Evolutionary conservation across 64 coral and sea anemone genomes (phyloP).

Genomic region (Pocillopora verrucosa): DNA sequence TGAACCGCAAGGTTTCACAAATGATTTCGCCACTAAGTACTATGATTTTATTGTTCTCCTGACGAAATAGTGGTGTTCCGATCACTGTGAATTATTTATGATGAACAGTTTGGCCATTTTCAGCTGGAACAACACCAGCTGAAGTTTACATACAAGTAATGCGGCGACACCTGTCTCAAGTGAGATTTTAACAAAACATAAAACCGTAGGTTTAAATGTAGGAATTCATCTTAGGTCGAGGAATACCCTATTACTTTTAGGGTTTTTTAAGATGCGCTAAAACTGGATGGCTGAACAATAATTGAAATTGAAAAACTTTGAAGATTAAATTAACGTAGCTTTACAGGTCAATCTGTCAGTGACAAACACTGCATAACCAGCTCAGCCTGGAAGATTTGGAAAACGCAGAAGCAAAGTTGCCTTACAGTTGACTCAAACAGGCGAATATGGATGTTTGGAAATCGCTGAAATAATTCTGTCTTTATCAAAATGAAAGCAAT

Average conservation of each 20-base stretch:
- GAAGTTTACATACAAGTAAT: not conserved
- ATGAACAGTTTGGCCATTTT: not conserved
- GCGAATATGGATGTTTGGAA: too few relatives aligned
- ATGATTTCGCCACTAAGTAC: not conserved
- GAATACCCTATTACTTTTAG: not conserved
- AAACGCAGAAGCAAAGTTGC: too few relatives aligned
- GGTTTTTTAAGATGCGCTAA: not conserved
- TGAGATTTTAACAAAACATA: not conserved
- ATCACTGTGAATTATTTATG: constrained; percentile 18
- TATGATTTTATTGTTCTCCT: not conserved
- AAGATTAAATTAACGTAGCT: too few relatives aligned
- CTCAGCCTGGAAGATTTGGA: too few relatives aligned
- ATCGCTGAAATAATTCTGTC: too few relatives aligned
- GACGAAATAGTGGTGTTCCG: not conserved
- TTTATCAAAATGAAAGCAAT: too few relatives aligned
- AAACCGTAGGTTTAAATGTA: not conserved
- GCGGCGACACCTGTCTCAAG: not conserved
- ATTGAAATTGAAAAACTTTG: too few relatives aligned
- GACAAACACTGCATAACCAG: too few relatives aligned
- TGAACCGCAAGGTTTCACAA: constrained; percentile 4
- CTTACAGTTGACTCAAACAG: too few relatives aligned
- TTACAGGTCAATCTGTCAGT: too few relatives aligned
- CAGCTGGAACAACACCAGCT: not conserved
- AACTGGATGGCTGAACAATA: too few relatives aligned
- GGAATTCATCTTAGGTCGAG: not conserved